phyloP scores from a whole-genome alignment of 2,888 invertebrate genomes.

The Parnassius smintheus region DNA sequence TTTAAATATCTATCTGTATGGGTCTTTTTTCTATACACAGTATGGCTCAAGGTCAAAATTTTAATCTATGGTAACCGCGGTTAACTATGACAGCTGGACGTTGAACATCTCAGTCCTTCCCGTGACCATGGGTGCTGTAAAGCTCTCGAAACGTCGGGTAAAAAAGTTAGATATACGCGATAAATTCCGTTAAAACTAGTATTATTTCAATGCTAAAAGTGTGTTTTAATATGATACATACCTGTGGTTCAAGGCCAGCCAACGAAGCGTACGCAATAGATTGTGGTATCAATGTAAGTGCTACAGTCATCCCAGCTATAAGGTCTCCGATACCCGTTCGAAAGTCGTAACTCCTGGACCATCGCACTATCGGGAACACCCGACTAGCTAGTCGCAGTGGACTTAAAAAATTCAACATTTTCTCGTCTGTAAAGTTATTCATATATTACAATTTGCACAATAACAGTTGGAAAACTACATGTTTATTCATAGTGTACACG shows the following conservation, averaged over 20 bases:
- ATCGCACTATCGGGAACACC: slow-evolving; percentile 79
- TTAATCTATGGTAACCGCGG: too few species aligned
- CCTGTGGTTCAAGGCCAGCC: slow-evolving; percentile 87
- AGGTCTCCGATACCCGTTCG: slow-evolving; percentile 83
- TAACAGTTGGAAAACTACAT: too few species aligned
- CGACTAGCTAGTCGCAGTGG: slow-evolving; percentile 47
- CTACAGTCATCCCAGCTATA: slow-evolving; percentile 89
- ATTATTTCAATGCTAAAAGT: background rate
- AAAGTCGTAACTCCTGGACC: slow-evolving; percentile 81
- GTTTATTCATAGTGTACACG: slow-evolving; percentile 2
- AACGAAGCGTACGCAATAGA: slow-evolving; percentile 88
- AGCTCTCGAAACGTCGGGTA: too few species aligned
- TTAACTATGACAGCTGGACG: too few species aligned
- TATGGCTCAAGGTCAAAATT: too few species aligned
- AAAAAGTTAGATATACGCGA: too few species aligned
- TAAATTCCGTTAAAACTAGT: background rate
- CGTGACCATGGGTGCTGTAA: too few species aligned
- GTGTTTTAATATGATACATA: slow-evolving; percentile 43
- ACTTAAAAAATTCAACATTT: slow-evolving; percentile 46
- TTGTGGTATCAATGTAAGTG: slow-evolving; percentile 89
- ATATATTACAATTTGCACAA: slow-evolving; percentile 1
- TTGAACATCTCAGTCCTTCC: too few species aligned
- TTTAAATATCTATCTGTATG: too few species aligned
- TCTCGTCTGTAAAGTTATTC: slow-evolving; percentile 30
- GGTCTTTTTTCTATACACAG: too few species aligned